Base-by-base conservation (phyloP, 2,113 vertebrate species). In the Ploceus nigricollis region DNA sequence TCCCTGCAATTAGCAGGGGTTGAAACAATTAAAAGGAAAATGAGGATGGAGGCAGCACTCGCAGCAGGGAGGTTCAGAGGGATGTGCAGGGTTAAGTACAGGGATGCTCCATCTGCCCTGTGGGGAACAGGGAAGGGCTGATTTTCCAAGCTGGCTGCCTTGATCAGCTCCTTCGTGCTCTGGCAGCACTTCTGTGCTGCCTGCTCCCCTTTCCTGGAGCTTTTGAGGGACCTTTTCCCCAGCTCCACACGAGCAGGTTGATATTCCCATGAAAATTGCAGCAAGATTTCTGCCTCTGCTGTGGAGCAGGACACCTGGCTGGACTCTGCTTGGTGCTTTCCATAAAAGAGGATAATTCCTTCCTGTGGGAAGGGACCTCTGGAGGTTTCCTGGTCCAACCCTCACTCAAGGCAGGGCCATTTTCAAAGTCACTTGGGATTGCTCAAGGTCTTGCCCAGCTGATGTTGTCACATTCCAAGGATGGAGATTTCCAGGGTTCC, bases 311-410 rank as follows among this genome's bases (percentile, higher is more conserved):
- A 72, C 13, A 33, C 40, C 11, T 65, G 21, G 20, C 40, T 68
- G 39, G 64, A 33, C 20, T 39, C 5, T 72, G 37, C 13, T 73
- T 42, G 58, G 61, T 40, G 11, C 12, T 81, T 82, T 40, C 24
- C 40, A 14, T 14, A 35, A 21, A 72, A 69, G 60, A 75, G 47
- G 44, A 15, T 13, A 33, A 57, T 37, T 81, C 3, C 0, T 31
- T 89, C 2, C 1, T 23, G 2, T 30, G 50, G 50, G 35, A 64
- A 88, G 16, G 40, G 19, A 64, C 11, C 11, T 20, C 30, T 44
- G 37, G 21, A 54, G 17, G 7, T 42, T 30, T 6, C 11, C 39
- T 54, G 39, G 8, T 64, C 16, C 0, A 0, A 73, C 16, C 10
- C 8, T 44, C 18, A 13, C 44, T 44, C 28, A 65, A 54, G 22